Evolutionary conservation across 1,140 invertebrate species (phyloP).

Genomic region (Akabosia matsudoensis): DNA sequence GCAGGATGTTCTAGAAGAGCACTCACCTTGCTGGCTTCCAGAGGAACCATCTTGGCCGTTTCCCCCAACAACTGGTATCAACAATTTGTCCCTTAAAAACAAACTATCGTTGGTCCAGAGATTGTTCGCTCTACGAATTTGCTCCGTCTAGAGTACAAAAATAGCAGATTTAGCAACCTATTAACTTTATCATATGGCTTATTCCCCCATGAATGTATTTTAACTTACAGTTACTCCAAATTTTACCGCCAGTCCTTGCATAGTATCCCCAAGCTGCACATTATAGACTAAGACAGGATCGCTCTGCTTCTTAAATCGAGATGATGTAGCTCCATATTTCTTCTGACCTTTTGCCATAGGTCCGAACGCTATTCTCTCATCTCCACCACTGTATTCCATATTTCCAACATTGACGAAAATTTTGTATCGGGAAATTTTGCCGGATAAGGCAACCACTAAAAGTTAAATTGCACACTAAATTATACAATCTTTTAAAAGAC

Average conservation of each 20-base stretch:
- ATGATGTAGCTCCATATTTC: conserved; percentile 84
- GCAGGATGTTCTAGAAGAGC: conserved; percentile 26
- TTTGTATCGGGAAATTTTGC: conserved; percentile 42
- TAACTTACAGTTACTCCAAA: conserved; percentile 83
- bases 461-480: not conserved
- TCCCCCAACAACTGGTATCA: conserved; percentile 61
- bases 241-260: conserved; percentile 86
- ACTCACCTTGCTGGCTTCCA: conserved; percentile 10
- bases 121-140: conserved; percentile 80
- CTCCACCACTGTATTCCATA: conserved; percentile 58
- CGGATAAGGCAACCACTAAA: conserved; percentile 34
- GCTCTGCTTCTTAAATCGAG: conserved; percentile 58
- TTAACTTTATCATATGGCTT: not conserved
- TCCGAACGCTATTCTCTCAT: conserved; percentile 77
- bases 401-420: conserved; percentile 44
- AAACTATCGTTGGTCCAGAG: conserved; percentile 85
- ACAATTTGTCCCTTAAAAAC: conserved; percentile 73
- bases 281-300: conserved; percentile 75
- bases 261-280: conserved; percentile 76
- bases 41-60: conserved; percentile 31
- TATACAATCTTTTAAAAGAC: too few relatives aligned
- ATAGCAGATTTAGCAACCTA: not conserved
- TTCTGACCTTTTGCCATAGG: conserved; percentile 75
- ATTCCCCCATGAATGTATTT: not conserved
- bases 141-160: conserved; percentile 67